These are phyloP conservation scores for Saccostrea cuccullata DNA, from an alignment of 1,140 invertebrate genomes.

Conservation along the genomic window DNA sequence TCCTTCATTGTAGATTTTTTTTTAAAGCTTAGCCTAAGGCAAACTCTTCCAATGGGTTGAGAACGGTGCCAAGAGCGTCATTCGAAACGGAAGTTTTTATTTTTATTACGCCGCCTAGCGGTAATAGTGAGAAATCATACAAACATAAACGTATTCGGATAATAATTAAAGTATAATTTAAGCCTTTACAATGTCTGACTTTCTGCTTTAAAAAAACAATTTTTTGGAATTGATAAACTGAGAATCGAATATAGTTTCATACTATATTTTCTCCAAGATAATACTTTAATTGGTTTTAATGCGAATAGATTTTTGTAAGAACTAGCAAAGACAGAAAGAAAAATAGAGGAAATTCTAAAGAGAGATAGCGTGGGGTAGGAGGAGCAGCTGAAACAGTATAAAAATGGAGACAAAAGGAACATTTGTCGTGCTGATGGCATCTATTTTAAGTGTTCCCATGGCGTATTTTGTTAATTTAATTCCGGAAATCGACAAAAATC, in stretches of 20 bases:
- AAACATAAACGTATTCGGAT: background rate
- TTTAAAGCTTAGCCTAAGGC: no score
- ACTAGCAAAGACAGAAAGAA: background rate
- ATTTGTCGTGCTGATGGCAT: conserved; percentile 23
- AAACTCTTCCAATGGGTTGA: no score
- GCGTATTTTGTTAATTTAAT: conserved; percentile 39
- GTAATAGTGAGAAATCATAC: background rate
- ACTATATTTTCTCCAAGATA: no score
- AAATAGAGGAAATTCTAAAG: conserved; percentile 22
- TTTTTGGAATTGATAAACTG: no score
- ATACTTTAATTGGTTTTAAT: background rate
- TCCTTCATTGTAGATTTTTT: background rate
- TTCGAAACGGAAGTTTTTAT: conserved; percentile 51
- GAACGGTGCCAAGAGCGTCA: conserved; percentile 38
- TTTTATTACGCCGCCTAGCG: background rate
- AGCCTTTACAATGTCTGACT: no score
- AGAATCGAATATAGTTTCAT: no score
- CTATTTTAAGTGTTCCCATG: conserved; percentile 34
- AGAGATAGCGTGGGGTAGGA: background rate
- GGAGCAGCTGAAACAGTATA: background rate
- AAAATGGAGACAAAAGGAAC: conserved; percentile 35
- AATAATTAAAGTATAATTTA: background rate
- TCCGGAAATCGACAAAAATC: background rate
- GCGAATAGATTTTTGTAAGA: background rate
- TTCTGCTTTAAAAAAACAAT: no score